phyloP scores from a whole-genome alignment of 2,797 vertebrate species.

The Molothrus aeneus region DNA sequence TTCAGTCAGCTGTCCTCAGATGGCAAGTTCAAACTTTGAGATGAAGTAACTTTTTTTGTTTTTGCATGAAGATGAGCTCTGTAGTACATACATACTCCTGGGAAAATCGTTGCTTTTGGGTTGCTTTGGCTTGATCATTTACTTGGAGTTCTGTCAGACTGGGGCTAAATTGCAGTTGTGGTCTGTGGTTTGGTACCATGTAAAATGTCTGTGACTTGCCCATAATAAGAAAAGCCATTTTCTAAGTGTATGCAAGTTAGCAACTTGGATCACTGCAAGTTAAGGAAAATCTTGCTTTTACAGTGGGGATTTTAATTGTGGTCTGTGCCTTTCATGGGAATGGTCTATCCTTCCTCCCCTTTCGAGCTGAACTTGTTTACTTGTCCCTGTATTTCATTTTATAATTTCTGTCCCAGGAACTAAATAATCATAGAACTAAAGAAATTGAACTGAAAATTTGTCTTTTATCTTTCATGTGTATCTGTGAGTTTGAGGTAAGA shows the following conservation, averaged over 20 bases:
- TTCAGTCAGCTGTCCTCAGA: not conserved
- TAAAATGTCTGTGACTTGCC: not conserved
- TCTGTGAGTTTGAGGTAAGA: not conserved
- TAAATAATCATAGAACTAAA: not conserved
- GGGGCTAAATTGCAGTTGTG: not conserved
- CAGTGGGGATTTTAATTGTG: not conserved
- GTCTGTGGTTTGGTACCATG: not conserved
- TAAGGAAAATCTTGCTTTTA: not conserved
- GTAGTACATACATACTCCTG: not conserved
- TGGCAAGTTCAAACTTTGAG: not conserved
- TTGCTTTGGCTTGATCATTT: not conserved
- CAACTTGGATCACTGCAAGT: not conserved
- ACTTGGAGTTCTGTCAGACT: not conserved
- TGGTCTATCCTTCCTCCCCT: not conserved
- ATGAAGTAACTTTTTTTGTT: not conserved
- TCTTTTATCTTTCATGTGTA: constrained; percentile 15
- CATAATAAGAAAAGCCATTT: not conserved
- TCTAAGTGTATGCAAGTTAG: not conserved
- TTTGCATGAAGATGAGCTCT: not conserved
- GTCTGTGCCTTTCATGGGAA: not conserved
- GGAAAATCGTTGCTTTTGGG: not conserved
- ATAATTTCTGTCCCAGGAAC: not conserved
- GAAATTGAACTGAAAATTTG: not conserved
- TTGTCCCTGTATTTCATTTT: not conserved
- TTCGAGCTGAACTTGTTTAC: not conserved